phyloP scores from a whole-genome alignment of 2,797 vertebrate species.

The Sebastes kiyomatsui region DNA sequence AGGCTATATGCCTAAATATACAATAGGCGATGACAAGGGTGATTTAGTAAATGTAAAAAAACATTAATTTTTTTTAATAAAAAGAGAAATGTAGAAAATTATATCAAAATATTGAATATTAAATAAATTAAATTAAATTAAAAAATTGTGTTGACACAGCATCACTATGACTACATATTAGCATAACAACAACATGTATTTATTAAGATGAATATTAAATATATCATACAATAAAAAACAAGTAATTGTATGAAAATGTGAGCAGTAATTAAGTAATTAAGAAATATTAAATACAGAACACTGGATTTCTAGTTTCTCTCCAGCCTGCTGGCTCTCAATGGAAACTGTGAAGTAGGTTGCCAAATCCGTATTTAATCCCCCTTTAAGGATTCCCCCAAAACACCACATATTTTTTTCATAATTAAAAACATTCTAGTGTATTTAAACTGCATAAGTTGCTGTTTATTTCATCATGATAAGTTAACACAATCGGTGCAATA shows the following conservation, averaged over 20 bases:
- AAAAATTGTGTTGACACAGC: neutral
- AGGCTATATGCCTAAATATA: neutral
- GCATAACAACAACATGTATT: neutral
- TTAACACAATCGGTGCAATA: accelerated
- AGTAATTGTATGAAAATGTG: neutral
- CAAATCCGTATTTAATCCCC: neutral
- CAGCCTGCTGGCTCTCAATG: no score
- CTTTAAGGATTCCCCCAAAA: accelerated
- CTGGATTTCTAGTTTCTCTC: neutral
- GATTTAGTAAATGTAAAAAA: neutral
- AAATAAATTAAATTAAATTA: neutral
- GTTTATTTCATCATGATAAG: neutral
- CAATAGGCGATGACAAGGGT: neutral
- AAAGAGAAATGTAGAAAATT: neutral
- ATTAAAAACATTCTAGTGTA: accelerated
- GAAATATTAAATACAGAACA: neutral
- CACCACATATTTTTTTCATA: accelerated
- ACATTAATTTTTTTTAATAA: neutral
- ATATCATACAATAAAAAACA: neutral
- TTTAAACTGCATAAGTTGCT: accelerated
- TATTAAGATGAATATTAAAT: neutral
- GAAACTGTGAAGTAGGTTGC: slow-evolving; percentile 23
- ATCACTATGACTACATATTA: neutral
- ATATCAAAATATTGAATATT: neutral
- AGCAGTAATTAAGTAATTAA: neutral